phyloP scores from a whole-genome alignment of 2,113 vertebrate genomes.

The Mellivora capensis region DNA sequence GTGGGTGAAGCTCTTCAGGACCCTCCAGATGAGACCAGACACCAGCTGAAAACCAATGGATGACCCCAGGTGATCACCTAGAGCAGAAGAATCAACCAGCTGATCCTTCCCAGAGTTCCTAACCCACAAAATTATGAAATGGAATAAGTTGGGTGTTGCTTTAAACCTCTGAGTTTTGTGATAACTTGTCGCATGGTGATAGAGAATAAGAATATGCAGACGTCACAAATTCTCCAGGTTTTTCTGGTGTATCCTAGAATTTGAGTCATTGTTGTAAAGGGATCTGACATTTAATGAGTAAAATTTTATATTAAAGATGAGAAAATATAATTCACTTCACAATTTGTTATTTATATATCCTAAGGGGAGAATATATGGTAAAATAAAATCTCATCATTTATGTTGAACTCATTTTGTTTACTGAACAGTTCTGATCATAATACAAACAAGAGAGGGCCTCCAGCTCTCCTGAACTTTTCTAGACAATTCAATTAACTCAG shows the following conservation, averaged over 20 bases:
- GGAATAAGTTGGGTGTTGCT: not conserved
- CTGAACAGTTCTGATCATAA: constrained; percentile 33
- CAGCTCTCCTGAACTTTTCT: constrained; percentile 43
- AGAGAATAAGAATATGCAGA: not conserved
- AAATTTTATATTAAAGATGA: constrained; percentile 47
- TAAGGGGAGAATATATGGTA: not conserved
- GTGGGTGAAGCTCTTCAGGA: not conserved
- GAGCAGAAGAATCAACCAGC: not conserved
- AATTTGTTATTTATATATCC: constrained; percentile 15
- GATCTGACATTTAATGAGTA: constrained; percentile 42
- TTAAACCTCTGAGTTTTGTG: not conserved
- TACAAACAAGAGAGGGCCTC: constrained; percentile 32
- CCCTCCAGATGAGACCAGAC: not conserved
- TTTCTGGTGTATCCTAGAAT: not conserved
- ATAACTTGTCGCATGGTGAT: not conserved
- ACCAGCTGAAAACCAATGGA: not conserved
- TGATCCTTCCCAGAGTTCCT: not conserved
- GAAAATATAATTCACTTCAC: constrained; percentile 17
- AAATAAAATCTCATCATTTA: constrained; percentile 46
- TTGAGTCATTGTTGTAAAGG: constrained; percentile 2
- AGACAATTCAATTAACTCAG: constrained; percentile 57
- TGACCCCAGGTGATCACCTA: not conserved
- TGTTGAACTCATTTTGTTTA: constrained; percentile 25
- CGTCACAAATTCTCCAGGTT: not conserved
- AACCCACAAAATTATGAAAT: not conserved